Evolutionary conservation across 2,113 vertebrate species (phyloP).

Genomic region (Tetrax tetrax): DNA sequence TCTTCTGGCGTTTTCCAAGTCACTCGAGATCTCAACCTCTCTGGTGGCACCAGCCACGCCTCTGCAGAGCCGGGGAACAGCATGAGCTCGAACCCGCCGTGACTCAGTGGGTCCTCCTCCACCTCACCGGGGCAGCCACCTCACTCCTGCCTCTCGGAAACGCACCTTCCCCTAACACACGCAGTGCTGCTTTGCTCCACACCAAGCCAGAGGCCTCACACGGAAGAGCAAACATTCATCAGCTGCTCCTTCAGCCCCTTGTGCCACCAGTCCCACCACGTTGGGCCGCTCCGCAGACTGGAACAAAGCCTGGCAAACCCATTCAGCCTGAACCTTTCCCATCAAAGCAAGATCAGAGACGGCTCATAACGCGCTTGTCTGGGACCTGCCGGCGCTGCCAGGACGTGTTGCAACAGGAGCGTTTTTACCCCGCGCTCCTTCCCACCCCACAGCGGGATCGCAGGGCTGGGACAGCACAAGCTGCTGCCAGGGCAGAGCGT

Average conservation of each 20-base stretch:
- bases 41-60: neutral
- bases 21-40: neutral
- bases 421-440: neutral
- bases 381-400: neutral
- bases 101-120: neutral
- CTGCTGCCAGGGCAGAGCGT: neutral
- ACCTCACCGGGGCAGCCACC: neutral
- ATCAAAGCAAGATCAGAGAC: neutral
- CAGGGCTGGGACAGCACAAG: neutral
- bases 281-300: rapidly evolving
- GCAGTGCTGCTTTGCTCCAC: rapidly evolving
- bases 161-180: rapidly evolving
- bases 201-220: rapidly evolving
- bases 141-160: neutral
- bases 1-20: neutral
- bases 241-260: neutral
- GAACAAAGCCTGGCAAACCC: neutral
- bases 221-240: rapidly evolving
- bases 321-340: neutral
- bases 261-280: neutral
- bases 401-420: neutral
- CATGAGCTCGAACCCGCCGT: rapidly evolving
- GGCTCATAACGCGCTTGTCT: neutral
- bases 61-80: rapidly evolving
- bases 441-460: neutral